These are phyloP conservation scores for Chrysocyon brachyurus DNA, from an alignment of 2,797 vertebrate species.

Conservation along the genomic window DNA sequence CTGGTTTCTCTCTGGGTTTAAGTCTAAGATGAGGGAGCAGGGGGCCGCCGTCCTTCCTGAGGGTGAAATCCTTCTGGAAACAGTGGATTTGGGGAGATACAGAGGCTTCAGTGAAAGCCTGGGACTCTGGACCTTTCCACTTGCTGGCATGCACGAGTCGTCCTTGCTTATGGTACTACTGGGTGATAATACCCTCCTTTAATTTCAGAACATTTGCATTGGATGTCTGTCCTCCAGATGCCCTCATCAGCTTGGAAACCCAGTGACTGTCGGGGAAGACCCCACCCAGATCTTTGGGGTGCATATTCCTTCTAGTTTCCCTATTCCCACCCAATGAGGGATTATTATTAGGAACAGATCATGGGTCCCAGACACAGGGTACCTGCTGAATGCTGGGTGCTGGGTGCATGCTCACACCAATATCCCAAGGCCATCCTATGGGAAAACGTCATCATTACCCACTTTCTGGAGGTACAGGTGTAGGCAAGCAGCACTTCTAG, in stretches of 20 bases:
- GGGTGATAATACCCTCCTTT: background rate
- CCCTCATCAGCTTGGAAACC: background rate
- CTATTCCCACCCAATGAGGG: background rate
- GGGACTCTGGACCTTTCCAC: fast-evolving
- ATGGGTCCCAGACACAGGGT: background rate
- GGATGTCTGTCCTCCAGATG: fast-evolving
- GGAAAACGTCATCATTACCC: background rate
- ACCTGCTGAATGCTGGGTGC: no score
- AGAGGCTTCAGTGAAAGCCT: no score
- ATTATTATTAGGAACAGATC: background rate
- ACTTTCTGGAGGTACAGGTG: background rate
- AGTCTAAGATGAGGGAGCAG: background rate
- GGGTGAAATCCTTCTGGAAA: background rate
- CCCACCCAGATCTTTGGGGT: no score
- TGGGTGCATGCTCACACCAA: fast-evolving
- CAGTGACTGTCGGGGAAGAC: background rate
- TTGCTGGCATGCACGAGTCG: no score
- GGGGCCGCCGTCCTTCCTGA: background rate
- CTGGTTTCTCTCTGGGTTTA: background rate
- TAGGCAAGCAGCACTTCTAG: fast-evolving
- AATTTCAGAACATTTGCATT: background rate
- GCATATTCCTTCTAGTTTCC: background rate
- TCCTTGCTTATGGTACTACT: background rate
- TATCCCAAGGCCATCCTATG: background rate
- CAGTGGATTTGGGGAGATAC: background rate